phyloP scores from a whole-genome alignment of 2,113 vertebrate genomes.

The Artemisiospiza belli region DNA sequence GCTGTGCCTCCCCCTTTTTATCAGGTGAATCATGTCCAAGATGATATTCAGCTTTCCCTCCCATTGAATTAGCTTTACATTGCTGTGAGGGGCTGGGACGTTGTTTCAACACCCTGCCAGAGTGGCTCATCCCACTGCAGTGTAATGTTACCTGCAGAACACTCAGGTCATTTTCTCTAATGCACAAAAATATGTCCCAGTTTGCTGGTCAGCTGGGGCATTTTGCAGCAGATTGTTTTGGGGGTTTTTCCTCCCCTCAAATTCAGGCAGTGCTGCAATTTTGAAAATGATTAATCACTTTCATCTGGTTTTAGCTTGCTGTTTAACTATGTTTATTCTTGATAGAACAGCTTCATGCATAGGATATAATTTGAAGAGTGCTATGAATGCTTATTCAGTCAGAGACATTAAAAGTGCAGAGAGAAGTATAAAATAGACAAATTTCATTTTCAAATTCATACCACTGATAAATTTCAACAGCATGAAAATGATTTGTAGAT shows the following conservation, averaged over 20 bases:
- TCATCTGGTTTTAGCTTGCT: background rate
- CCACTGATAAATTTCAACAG: background rate
- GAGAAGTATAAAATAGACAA: background rate
- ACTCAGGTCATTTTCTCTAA: background rate
- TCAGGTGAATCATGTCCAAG: background rate
- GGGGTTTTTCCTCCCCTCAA: rapidly evolving
- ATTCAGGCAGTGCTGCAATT: background rate
- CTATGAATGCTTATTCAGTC: background rate
- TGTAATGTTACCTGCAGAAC: background rate
- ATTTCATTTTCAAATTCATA: background rate
- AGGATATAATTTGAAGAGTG: background rate
- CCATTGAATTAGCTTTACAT: background rate
- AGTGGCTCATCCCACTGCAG: background rate
- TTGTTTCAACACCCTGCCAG: background rate
- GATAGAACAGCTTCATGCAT: background rate
- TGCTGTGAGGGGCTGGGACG: background rate
- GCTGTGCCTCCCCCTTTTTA: background rate
- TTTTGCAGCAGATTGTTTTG: background rate
- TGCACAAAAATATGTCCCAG: background rate
- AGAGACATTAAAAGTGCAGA: background rate
- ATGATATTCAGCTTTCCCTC: background rate
- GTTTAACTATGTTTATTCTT: background rate
- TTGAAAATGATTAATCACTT: background rate
- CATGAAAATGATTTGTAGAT: background rate
- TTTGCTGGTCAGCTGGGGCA: background rate